Evolutionary conservation across 35 echinoderm and acorn worm genomes (phyloP).

Genomic region (Antedon bifida): DNA sequence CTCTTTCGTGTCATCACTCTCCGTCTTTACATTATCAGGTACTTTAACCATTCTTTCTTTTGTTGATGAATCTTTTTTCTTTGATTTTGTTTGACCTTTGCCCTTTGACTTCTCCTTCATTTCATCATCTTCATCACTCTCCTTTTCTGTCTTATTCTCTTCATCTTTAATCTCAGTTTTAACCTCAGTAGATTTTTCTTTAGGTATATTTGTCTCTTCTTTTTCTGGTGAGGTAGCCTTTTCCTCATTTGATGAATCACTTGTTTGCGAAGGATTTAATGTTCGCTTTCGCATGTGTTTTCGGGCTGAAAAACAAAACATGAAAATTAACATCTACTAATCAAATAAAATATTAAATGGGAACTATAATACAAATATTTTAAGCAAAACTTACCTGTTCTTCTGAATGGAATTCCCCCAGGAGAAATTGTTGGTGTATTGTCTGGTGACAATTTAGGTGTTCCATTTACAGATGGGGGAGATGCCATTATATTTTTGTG

Average conservation of each 20-base stretch:
- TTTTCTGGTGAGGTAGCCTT: neutral
- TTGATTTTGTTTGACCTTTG: slow-evolving; percentile 19
- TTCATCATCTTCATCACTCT: neutral
- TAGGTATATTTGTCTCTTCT: neutral
- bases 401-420: neutral
- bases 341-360: no score
- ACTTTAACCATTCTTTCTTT: neutral
- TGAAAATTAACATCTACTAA: no score
- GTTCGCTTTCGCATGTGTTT: neutral
- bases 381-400: neutral
- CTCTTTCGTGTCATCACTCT: neutral
- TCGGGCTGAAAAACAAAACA: neutral
- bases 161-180: neutral
- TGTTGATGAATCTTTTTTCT: neutral
- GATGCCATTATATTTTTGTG: neutral
- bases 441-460: neutral
- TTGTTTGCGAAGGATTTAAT: neutral
- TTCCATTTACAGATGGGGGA: neutral
- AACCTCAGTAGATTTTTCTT: neutral
- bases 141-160: neutral
- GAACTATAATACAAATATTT: no score
- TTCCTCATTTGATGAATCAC: neutral
- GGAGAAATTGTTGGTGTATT: neutral
- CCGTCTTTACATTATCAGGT: neutral
- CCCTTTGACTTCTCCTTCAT: slow-evolving; percentile 2